A percentile compares a stretch with the other conserved stretches of the same genome.
Evolutionary conservation across 2,113 vertebrate species (phyloP).

Genomic region (Scomber japonicus): DNA sequence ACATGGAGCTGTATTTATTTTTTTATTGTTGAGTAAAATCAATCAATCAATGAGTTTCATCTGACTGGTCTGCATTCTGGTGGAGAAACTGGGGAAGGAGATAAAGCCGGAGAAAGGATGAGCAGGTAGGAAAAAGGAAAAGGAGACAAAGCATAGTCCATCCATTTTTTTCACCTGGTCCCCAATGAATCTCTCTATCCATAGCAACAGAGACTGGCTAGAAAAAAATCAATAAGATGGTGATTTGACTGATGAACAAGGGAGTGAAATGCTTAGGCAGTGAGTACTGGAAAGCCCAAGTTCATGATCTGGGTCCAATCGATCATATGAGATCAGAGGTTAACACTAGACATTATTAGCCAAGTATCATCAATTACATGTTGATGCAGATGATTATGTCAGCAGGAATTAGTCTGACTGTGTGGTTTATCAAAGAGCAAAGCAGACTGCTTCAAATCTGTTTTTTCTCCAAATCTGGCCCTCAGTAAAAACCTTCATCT

Average conservation of each 20-base stretch:
- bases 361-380: background rate
- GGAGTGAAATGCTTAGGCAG: constrained; percentile 19
- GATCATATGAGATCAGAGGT: constrained; percentile 22
- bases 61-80: constrained; percentile 22
- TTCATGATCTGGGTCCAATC: constrained; percentile 15
- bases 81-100: constrained; percentile 16
- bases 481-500: constrained; percentile 1
- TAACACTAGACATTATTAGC: background rate
- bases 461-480: background rate
- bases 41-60: constrained; percentile 4
- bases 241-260: constrained; percentile 20
- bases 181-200: background rate
- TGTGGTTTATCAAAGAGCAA: background rate
- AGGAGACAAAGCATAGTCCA: constrained; percentile 13
- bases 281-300: background rate
- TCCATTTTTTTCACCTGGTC: constrained; percentile 3
- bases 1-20: no score
- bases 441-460: background rate
- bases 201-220: background rate
- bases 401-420: background rate
- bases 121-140: constrained; percentile 9
- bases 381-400: background rate
- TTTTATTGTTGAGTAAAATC: no score
- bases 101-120: background rate
- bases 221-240: constrained; percentile 1